Base-by-base conservation (phyloP, 2,888 invertebrate species). In the Lepetodrilus schrolli region DNA sequence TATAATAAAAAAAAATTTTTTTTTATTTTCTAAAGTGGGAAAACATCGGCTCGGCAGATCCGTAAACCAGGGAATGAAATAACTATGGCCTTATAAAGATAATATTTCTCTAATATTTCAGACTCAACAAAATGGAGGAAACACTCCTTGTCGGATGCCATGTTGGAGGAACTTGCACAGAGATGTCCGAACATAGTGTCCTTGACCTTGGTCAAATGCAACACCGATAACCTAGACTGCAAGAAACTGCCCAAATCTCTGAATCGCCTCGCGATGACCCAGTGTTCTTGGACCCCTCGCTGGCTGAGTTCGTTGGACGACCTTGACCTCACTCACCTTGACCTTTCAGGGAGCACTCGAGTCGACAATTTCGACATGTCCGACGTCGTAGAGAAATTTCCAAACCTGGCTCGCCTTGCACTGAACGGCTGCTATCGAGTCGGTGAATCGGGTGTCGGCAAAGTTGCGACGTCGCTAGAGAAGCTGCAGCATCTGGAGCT, bases 111-210 rank as follows among this genome's bases (percentile, higher is more conserved):
- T 49, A 4, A 49, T 65, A 2, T 72, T 77, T 50, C 70, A 82
- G 83, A 36, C 74, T 81, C 82, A 58, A 72, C 77, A 21, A 83
- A 79, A 17, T 78, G 81, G 72, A 82, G 83, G 51, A 82, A 81
- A 48, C 75, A 79, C 7, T 80, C 85, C 7, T 26, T 88, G 8
- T 86, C 87, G 17, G 80, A 86, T 77, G 83, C 87, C 4, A 83
- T 87, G 81, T 72, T 88, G 36, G 78, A 82, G 4, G 87, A 87
- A 49, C 79, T 88, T 5, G 51, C 76, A n/a, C 79, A 80, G 17
- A 74, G 85, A 13, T 88, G 88, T 78, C 87, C 88, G 21, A 84
- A 84, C 49, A 76, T 88, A 26, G 21, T 30, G 26, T 79, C 79
- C 13, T 72, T 88, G 4, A 79, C 82, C 36, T 69, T 87, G 8